Base-by-base conservation (phyloP, 2,888 invertebrate species). In the Diplazon laetatorius region DNA sequence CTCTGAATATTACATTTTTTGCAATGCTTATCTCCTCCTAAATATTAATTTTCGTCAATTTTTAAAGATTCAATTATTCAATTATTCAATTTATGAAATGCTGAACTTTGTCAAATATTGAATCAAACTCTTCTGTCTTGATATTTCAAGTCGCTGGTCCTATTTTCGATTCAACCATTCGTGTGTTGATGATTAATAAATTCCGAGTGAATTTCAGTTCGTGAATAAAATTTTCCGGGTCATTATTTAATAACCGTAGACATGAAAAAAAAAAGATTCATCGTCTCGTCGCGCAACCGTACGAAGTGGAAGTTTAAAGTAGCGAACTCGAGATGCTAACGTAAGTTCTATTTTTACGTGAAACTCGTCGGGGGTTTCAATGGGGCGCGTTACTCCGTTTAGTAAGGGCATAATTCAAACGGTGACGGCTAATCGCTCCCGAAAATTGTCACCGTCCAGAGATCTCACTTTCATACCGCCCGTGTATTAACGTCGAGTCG, bases 401-500 rank as follows among this genome's bases (percentile, higher is more conserved):
- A 88, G 88, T 87, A 86, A 84, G 81, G 79, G 85, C 86, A 88
- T 89, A 90, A 90, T 86, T 90, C 89, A 89, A 85, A 85, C 83
- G 89, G 87, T 86, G 90, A 89, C 89, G 89, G 87, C 88, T 90
- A 90, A 90, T 90, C 89, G 89, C 89, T 89, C 87, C 85, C 88
- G 90, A 90, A 30, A 89, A 89, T 89, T 90, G 89, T 90, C 89
- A 89, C 84, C 83, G 83, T 84, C n/a, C n/a, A n/a, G 85, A 87
- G 85, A 82, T 87, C 88, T 88, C 86, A 87, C 88, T 85, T 57
- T 37, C 20, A 18, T 25, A 10, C 3, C 42, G 3, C n/a, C 42
- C 12, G 42, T 30, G 30, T 6, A 30, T 6, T n/a, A 30, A 6
- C 30, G 52, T n/a, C 30, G 52, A 52, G 55, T n/a, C n/a, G n/a